Evolutionary conservation across 2,797 vertebrate species (phyloP).

Genomic region (Lerista edwardsae): DNA sequence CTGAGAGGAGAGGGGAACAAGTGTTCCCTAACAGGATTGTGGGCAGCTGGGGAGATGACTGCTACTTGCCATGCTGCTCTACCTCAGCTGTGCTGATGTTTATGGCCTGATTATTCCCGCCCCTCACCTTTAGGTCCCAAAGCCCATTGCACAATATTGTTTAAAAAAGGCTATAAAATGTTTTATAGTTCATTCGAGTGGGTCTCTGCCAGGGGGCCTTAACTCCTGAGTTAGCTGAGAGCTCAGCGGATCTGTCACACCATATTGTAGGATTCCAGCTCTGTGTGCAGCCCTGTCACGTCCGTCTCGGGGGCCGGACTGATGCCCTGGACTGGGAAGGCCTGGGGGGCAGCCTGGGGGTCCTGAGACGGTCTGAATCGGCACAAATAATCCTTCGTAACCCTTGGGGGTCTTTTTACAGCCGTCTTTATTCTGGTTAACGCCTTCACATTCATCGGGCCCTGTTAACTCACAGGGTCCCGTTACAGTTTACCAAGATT

Average conservation of each 20-base stretch:
- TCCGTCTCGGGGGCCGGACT: no score
- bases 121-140: constrained; percentile 35
- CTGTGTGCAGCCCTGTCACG: no score
- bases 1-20: neutral
- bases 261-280: neutral
- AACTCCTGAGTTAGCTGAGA: constrained; percentile 56
- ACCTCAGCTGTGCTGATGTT: constrained; percentile 36
- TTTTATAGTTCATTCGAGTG: constrained; percentile 52
- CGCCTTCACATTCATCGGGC: no score
- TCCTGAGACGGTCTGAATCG: no score
- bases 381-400: no score
- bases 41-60: constrained; percentile 30
- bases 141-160: constrained; percentile 58
- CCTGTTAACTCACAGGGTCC: no score
- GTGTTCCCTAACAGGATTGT: constrained; percentile 13
- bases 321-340: no score
- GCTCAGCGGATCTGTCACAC: neutral
- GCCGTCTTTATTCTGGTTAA: no score
- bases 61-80: constrained; percentile 56
- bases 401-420: no score
- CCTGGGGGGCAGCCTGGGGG: no score
- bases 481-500: no score
- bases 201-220: constrained; percentile 53
- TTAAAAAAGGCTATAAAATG: constrained; percentile 53
- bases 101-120: constrained; percentile 29